phyloP scores from a whole-genome alignment of 2,888 invertebrate genomes.

The Tenthredo amoena region DNA sequence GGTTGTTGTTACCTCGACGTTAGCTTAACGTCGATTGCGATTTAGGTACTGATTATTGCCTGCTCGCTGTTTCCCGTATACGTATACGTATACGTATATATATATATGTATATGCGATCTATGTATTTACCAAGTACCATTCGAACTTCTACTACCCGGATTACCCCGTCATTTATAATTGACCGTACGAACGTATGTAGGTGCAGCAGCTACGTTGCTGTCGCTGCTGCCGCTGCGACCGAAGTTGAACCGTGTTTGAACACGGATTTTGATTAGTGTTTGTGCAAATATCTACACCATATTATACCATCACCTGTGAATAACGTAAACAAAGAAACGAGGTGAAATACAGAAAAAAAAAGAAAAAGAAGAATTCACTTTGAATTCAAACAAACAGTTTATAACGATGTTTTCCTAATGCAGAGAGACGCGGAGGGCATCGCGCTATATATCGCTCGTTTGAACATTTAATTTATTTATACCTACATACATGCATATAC shows the following conservation, averaged over 20 bases:
- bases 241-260: background rate
- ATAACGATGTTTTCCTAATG: slow-evolving; percentile 2
- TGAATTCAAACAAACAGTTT: background rate
- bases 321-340: background rate
- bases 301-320: background rate
- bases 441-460: too few relatives aligned
- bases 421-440: background rate
- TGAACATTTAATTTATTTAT: background rate
- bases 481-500: background rate
- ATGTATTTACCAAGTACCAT: background rate
- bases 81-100: background rate
- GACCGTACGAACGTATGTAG: background rate
- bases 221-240: background rate
- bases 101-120: background rate
- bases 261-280: background rate
- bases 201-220: background rate
- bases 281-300: background rate
- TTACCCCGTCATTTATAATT: slow-evolving; percentile 21
- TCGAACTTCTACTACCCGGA: background rate
- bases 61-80: background rate
- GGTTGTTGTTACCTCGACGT: slow-evolving; percentile 64
- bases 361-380: background rate
- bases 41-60: slow-evolving; percentile 53
- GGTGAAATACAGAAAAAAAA: background rate
- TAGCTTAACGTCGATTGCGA: slow-evolving; percentile 69